phyloP scores from a whole-genome alignment of 2,888 invertebrate genomes.

The Tanypteryx hageni region DNA sequence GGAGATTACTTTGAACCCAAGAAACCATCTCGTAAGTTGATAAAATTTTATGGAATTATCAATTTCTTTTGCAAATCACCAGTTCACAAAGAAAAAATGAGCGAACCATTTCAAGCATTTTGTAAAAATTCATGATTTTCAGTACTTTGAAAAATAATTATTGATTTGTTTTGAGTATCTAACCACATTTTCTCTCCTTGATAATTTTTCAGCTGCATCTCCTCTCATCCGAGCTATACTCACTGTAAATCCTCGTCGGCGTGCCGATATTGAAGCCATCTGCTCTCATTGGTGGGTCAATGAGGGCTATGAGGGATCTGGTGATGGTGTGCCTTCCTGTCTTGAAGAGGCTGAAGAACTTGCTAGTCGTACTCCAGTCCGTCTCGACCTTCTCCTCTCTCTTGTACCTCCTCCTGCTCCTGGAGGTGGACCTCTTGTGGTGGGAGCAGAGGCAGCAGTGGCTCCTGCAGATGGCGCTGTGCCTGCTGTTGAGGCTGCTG shows the following conservation, averaged over 20 bases:
- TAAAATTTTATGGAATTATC: not conserved
- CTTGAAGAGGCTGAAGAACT: constrained; percentile 90
- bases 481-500: constrained; percentile 36
- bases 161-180: not conserved
- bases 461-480: constrained; percentile 76
- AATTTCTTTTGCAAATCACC: not conserved
- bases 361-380: constrained; percentile 93
- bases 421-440: constrained; percentile 47
- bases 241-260: constrained; percentile 91
- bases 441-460: constrained; percentile 37
- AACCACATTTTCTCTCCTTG: not conserved
- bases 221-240: constrained; percentile 96
- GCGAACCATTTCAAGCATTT: not conserved
- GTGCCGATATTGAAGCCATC: constrained; percentile 95
- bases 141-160: constrained; percentile 68
- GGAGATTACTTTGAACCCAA: constrained; percentile 99
- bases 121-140: constrained; percentile 43
- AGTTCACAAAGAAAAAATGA: not conserved
- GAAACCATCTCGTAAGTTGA: constrained; percentile 88
- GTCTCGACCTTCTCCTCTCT: constrained; percentile 90
- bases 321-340: constrained; percentile 78
- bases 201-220: constrained; percentile 86
- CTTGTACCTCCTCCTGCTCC: constrained; percentile 81
- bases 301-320: constrained; percentile 83
- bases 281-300: constrained; percentile 99